Base-by-base conservation (phyloP, 1,140 invertebrate genomes). In the Telenomus remus region DNA sequence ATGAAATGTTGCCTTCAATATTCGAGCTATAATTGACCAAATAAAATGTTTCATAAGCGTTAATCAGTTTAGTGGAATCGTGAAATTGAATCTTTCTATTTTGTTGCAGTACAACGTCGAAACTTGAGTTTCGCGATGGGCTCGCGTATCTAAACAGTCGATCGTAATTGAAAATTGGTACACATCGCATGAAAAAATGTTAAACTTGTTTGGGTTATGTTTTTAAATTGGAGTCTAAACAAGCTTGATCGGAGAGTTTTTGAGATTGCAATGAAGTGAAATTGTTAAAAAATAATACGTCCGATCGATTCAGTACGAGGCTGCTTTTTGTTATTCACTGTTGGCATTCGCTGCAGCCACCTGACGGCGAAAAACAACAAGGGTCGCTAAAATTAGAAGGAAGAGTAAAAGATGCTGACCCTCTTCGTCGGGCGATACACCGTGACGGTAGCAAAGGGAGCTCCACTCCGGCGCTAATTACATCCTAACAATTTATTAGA, bases 401-500 rank as follows among this genome's bases (percentile, higher is more conserved):
- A 34, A 59, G 43, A 42, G 0, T 19, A 33, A 44, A 57, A 63
- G 51, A 48, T 35, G 43, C 34, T 16, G n/a, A 49, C 39, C 47
- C 16, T 55, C 33, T 39, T n/a, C 34, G 53, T 59, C 33, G 47
- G 37, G 42, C 54, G 39, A 42, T 48, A 35, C 53, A n/a, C 51
- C 34, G 56, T 37, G 53, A 64, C 66, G 46, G 19, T 55, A 47
- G 42, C 55, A 60, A 64, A 66, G 60, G 46, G 47, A 72, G 16
- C 61, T 8, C 49, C 27, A 42, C 13, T 39, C 43, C 51, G 27
- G 64, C 49, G 72, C 66, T 76, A 71, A 76, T 66, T 76, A 70
- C 66, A 76, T 66, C 56, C 74, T 60, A 60, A 76, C 66, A 63
- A 76, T 71, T 63, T 71, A 70, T 68, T 76, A 68, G 74, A 61